Base-by-base conservation (phyloP, 2,888 invertebrate genomes). In the Hirtodrosophila confusa region DNA sequence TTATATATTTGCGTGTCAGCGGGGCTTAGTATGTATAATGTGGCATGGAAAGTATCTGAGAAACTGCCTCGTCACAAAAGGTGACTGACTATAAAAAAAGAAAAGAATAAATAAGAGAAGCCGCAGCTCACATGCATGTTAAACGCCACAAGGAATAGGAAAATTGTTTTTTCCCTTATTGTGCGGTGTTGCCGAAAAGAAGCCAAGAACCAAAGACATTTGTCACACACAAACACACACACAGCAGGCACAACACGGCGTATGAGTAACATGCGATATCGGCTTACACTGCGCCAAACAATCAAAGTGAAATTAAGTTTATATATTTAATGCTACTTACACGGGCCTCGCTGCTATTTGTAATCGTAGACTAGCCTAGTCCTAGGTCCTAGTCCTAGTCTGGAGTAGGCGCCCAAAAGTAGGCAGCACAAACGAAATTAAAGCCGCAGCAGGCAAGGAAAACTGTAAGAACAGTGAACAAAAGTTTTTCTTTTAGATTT, bases 401-500 rank as follows among this genome's bases (percentile, higher is more conserved):
- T 60, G 10, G 49, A 12, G 31, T 47, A 64, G 50, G 33, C 55
- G 12, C 53, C 51, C 11, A 58, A 62, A 63, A 61, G 57, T 58
- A 71, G 77, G 67, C 70, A 69, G 60, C 62, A 74, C 69, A 75
- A 78, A 69, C 63, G 60, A 74, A 87, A 69, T 88, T 80, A 88
- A 85, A 85, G 88, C 79, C 74, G 23, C 37, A 51, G 36, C 40
- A 44, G 53, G 10, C 33, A 23, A 41, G 31, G 17, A 47, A 27
- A 41, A 35, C 24, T 23, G 31, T 17, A 49, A 48, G 67, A 58
- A 51, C 77, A 65, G 43, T 63, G 83, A 82, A 88, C 78, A 86
- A 85, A 84, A 85, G 78, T 85, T 87, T 84, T 85, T 85, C 87
- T 86, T 85, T 86, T 88, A 88, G 84, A 88, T 85, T 85, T 85